A percentile compares a stretch with the other conserved stretches of the same genome.
Evolutionary conservation across 2,113 vertebrate species (phyloP).

Genomic region (Scolopax mira): DNA sequence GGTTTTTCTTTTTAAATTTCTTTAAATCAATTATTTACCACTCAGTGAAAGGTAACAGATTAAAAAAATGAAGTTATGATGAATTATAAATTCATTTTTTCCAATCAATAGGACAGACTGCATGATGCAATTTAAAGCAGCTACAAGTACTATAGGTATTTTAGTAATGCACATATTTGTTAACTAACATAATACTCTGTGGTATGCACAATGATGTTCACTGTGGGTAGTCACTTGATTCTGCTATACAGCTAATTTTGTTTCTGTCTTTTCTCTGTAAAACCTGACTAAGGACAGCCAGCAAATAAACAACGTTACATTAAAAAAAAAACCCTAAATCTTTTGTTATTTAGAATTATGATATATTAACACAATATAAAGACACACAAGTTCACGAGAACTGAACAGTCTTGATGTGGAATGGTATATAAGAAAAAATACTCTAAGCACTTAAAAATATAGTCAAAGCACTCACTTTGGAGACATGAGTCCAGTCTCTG

Average conservation of each 20-base stretch:
- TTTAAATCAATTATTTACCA: neutral
- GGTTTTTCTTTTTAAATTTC: neutral
- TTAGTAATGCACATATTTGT: neutral
- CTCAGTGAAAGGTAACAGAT: neutral
- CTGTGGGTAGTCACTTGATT: neutral
- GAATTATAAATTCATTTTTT: neutral
- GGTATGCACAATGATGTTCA: neutral
- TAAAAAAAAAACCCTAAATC: rapidly evolving
- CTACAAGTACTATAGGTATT: neutral
- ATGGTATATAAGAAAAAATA: neutral
- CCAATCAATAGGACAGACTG: neutral
- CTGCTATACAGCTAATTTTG: neutral
- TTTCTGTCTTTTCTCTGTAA: neutral
- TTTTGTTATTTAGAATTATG: neutral
- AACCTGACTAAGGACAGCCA: neutral
- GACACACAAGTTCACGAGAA: neutral
- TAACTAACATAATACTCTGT: neutral
- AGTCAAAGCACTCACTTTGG: neutral
- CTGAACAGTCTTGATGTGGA: neutral
- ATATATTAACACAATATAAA: neutral
- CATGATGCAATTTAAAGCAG: neutral
- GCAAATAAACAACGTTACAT: neutral
- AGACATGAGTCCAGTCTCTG: neutral
- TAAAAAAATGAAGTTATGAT: rapidly evolving
- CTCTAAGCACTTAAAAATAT: neutral